Evolutionary conservation across 2,888 invertebrate species (phyloP), one percentile per base, ranked within the genome.

Genomic region (Incurvaria masculella): DNA sequence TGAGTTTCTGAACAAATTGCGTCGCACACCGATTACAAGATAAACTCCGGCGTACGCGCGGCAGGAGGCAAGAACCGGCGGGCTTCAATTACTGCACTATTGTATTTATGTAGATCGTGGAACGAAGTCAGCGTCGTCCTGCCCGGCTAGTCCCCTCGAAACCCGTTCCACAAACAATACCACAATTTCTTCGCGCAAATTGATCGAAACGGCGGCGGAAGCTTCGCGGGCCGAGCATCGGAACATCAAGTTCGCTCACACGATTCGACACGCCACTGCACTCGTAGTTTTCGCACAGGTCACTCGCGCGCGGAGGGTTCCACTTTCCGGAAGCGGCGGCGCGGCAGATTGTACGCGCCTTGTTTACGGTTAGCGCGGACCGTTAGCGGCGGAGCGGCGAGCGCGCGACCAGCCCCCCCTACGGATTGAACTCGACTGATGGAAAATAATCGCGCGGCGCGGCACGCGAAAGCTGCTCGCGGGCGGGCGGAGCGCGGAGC

Each of bases 361-460:
- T 78, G 76, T 75, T 75, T 75, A 73, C 70, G 68, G 69, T 75
- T 74, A 68, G 66, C 70, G 74, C 72, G 72, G 21, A 65, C 64
- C 66, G 62, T 65, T 67, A 27, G 23, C 50, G 48, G 53, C 11
- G 14, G 33, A 33, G 14, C 33, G 53, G 53, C 51, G 56, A 58
- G 57, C 53, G 54, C 4, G 52, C 66, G 54, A 57, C 63, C 65
- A 58, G 59, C 59, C 67, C 59, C 66, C 64, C 63, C 63, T 62
- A 66, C 62, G 62, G 71, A 70, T 73, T 70, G 69, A 68, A 72
- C 70, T 69, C 65, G 68, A 76, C 76, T 78, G 66, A 65, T 69
- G 64, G 61, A 52, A 49, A 39, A 6, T 10, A 17, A 16, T 39
- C n/a, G n/a, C 6, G 39, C n/a, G 11, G 20, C 19, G 20, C 20